phyloP scores from a whole-genome alignment of 1,140 invertebrate species.

The Fopius arisanus region DNA sequence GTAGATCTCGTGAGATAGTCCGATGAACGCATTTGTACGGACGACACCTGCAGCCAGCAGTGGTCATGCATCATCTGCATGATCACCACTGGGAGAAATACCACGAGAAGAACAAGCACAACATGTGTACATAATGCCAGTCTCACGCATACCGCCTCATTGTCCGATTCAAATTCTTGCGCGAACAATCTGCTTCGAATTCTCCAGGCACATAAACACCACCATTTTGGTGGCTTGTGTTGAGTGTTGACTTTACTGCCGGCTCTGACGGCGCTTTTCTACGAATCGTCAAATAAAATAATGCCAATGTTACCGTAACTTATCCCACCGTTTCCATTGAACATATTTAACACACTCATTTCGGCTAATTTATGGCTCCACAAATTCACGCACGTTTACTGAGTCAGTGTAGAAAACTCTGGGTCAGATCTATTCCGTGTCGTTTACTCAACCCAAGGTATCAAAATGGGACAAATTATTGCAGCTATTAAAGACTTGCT shows the following conservation, averaged over 20 bases:
- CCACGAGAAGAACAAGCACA: background rate
- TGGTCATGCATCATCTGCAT: constrained; percentile 44
- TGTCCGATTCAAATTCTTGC: background rate
- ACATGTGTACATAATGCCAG: background rate
- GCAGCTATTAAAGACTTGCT: too few relatives aligned
- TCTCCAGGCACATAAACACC: background rate
- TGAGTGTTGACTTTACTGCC: too few relatives aligned
- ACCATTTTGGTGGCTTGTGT: too few relatives aligned
- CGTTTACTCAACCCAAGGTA: too few relatives aligned
- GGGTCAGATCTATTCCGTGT: too few relatives aligned
- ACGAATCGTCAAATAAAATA: background rate
- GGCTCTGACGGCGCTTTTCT: background rate
- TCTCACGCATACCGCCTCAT: background rate
- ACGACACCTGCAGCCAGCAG: constrained; percentile 53
- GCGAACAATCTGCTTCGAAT: background rate
- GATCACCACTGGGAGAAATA: background rate
- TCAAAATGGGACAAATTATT: too few relatives aligned
- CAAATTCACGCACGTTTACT: too few relatives aligned
- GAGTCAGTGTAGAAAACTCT: too few relatives aligned
- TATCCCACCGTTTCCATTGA: too few relatives aligned
- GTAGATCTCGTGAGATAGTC: constrained; percentile 50
- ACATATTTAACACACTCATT: too few relatives aligned
- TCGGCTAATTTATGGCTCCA: too few relatives aligned
- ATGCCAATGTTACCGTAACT: background rate
- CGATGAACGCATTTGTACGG: constrained; percentile 46